These are phyloP conservation scores for Galeopterus variegatus DNA, from an alignment of 2,113 vertebrate genomes.

Conservation along the genomic window DNA sequence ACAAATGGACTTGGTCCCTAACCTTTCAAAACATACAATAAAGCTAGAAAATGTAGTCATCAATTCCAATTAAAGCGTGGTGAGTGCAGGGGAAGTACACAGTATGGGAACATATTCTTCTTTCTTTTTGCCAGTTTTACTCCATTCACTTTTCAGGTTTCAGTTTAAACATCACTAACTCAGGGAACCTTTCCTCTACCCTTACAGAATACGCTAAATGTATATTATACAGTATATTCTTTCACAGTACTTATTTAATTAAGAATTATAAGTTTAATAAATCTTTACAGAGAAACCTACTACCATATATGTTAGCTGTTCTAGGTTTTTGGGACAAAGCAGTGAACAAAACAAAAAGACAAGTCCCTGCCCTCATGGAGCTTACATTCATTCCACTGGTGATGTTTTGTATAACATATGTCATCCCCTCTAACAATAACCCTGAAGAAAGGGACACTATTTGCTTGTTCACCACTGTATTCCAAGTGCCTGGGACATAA, in stretches of 20 bases:
- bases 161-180: conserved; percentile 44
- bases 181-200: conserved; percentile 13
- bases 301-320: background rate
- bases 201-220: background rate
- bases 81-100: background rate
- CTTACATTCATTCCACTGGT: background rate
- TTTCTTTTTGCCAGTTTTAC: background rate
- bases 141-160: conserved; percentile 35
- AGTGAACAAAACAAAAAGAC: conserved; percentile 40
- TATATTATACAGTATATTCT: background rate
- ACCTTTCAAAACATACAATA: background rate
- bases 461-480: background rate
- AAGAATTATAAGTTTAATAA: conserved; percentile 13
- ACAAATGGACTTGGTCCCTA: background rate
- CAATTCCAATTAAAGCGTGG: background rate
- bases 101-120: background rate
- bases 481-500: background rate
- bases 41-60: conserved; percentile 34
- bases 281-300: conserved; percentile 53
- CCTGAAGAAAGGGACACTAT: background rate
- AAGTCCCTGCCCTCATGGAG: background rate
- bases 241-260: background rate
- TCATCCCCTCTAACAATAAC: background rate
- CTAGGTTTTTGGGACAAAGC: conserved; percentile 14
- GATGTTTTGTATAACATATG: background rate